Percentiles rank a stretch among this genome's conserved stretches.
phyloP scores from a whole-genome alignment of 2,888 invertebrate genomes.

The Leptura quadrifasciata region DNA sequence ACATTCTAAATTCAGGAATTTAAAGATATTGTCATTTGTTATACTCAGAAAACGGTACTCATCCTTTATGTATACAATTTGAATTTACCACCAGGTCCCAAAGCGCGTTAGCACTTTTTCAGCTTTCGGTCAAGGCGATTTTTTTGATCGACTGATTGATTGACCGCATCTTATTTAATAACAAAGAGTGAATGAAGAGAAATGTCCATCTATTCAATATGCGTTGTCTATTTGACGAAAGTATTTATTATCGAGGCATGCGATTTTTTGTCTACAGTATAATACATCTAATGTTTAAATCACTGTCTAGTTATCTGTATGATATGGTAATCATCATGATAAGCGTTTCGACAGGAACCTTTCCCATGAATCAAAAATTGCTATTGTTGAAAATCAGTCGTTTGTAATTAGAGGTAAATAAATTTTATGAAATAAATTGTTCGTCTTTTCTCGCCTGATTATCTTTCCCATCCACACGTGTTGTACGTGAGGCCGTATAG shows the following conservation, averaged over 20 bases:
- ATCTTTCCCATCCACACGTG: background rate
- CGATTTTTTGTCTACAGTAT: background rate
- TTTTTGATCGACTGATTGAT: slow-evolving; percentile 15
- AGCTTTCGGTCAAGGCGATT: slow-evolving; percentile 12
- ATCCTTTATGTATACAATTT: background rate
- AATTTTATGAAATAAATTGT: background rate
- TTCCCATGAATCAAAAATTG: background rate
- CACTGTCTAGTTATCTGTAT: slow-evolving; percentile 8
- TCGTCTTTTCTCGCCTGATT: background rate
- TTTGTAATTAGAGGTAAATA: background rate
- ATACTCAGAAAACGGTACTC: background rate
- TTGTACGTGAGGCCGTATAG: background rate
- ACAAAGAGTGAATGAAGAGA: slow-evolving; percentile 19
- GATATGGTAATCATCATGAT: slow-evolving; percentile 9
- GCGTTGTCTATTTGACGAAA: slow-evolving; percentile 16
- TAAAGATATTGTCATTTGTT: background rate
- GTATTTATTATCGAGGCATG: slow-evolving; percentile 14
- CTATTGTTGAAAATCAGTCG: slow-evolving; percentile 5
- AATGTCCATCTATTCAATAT: slow-evolving; percentile 21
- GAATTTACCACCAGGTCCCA: background rate
- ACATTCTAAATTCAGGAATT: background rate
- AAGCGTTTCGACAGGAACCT: slow-evolving; percentile 9
- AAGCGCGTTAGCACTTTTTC: slow-evolving; percentile 1
- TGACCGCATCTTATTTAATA: slow-evolving; percentile 10
- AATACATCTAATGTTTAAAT: slow-evolving; percentile 14